These are phyloP conservation scores for Carassius carassius DNA, from an alignment of 2,113 vertebrate genomes.

Conservation along the genomic window DNA sequence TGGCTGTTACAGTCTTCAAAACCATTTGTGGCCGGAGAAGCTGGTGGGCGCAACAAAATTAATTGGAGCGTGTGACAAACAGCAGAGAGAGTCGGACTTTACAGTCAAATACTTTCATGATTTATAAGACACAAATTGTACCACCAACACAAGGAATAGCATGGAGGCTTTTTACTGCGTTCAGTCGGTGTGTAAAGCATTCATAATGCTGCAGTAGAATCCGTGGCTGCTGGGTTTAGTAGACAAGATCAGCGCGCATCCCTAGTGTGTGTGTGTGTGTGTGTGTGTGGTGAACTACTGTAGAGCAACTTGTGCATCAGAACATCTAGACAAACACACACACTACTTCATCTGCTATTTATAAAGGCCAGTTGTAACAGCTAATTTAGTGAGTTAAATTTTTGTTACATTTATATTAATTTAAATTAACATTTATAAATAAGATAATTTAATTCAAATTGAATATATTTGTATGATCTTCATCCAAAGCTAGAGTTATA, in stretches of 20 bases:
- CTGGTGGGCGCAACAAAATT: constrained; percentile 36
- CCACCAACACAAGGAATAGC: background rate
- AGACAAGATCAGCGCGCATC: background rate
- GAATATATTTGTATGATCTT: background rate
- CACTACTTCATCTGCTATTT: background rate
- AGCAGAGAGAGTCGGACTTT: constrained; percentile 20
- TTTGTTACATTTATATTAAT: background rate
- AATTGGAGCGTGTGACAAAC: constrained; percentile 56
- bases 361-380: background rate
- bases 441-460: background rate
- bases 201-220: constrained; percentile 54
- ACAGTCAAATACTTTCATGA: constrained; percentile 28
- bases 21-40: constrained; percentile 41
- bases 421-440: background rate
- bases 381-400: background rate
- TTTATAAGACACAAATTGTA: constrained; percentile 5
- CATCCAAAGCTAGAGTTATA: background rate
- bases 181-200: background rate
- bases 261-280: background rate
- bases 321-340: background rate
- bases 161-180: background rate
- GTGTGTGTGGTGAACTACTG: background rate
- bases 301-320: background rate
- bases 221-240: constrained; percentile 57
- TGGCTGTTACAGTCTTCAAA: constrained; percentile 45